These are phyloP conservation scores for Odontamblyopus rebecca DNA, from an alignment of 2,797 vertebrate species.

Conservation along the genomic window DNA sequence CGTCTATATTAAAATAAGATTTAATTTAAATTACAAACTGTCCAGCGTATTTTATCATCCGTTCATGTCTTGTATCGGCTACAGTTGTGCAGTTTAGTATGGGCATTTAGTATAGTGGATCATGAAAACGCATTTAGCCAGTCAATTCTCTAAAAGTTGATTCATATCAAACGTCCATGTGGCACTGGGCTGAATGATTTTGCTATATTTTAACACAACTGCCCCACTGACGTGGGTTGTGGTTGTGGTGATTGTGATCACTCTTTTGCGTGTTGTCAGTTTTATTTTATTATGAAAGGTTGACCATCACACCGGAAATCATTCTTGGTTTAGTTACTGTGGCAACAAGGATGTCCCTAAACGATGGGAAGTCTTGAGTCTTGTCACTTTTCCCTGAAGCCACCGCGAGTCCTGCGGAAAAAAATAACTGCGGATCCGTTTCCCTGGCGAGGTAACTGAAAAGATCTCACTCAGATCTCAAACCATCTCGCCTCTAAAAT, in stretches of 20 bases:
- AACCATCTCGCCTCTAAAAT: background rate
- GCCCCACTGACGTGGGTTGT: no score
- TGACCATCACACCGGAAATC: conserved; percentile 39
- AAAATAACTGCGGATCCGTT: conserved; percentile 22
- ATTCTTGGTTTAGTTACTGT: conserved; percentile 57
- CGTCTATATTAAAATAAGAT: no score
- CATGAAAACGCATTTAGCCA: background rate
- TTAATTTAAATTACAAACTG: background rate
- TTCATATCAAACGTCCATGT: no score
- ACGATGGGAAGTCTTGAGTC: conserved; percentile 40
- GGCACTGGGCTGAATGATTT: no score
- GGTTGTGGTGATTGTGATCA: no score
- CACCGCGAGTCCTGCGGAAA: conserved; percentile 39
- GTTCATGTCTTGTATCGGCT: background rate
- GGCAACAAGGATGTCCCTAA: conserved; percentile 66
- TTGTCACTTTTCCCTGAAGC: conserved; percentile 59
- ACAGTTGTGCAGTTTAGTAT: background rate
- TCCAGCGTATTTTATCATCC: background rate
- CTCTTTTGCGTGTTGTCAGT: no score
- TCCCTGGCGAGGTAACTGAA: conserved; percentile 21
- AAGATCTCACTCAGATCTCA: conserved; percentile 2
- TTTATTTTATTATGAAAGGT: conserved; percentile 59
- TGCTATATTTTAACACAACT: no score
- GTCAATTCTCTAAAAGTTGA: no score
- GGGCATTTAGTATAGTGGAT: background rate